Percentiles rank a stretch among this genome's conserved stretches.
Evolutionary conservation across 1,140 invertebrate genomes (phyloP).

Genomic region (Drosophila suzukii): DNA sequence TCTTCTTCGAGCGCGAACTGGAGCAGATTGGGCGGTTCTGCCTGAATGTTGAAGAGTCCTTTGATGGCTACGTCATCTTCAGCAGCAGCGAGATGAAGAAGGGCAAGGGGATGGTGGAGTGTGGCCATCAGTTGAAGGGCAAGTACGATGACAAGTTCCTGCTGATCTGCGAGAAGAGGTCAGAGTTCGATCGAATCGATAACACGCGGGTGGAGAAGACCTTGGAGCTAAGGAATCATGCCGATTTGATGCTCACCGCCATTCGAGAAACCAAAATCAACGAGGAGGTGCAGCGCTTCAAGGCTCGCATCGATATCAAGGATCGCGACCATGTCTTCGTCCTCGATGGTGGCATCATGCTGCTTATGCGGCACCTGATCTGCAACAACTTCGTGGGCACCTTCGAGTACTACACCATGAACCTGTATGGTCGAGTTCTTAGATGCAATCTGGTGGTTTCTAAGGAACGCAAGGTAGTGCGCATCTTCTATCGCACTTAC

Average conservation of each 20-base stretch:
- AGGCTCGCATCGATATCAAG: constrained; percentile 72
- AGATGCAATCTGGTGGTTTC: constrained; percentile 63
- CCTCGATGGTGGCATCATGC: constrained; percentile 71
- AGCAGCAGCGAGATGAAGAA: constrained; percentile 77
- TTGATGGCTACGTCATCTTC: constrained; percentile 70
- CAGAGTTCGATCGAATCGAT: constrained; percentile 73
- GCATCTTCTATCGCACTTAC: constrained; percentile 75
- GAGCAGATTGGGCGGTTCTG: constrained; percentile 67
- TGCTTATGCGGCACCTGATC: constrained; percentile 70
- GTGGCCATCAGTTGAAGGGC: constrained; percentile 70
- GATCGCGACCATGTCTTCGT: constrained; percentile 73
- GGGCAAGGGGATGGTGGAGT: constrained; percentile 55
- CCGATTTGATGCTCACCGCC: constrained; percentile 56
- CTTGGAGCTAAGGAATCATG: constrained; percentile 67
- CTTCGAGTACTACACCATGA: constrained; percentile 79
- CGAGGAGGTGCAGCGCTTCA: constrained; percentile 69
- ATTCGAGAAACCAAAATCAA: constrained; percentile 71
- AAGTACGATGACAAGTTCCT: constrained; percentile 79
- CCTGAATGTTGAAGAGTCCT: constrained; percentile 73
- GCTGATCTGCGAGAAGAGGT: constrained; percentile 72
- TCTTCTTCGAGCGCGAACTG: constrained; percentile 76
- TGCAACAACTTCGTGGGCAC: constrained; percentile 69
- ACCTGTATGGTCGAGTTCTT: constrained; percentile 66
- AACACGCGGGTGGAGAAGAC: constrained; percentile 63
- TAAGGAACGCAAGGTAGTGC: constrained; percentile 74